Base-by-base conservation (phyloP, 1,140 invertebrate genomes). In the Dreissena polymorpha region DNA sequence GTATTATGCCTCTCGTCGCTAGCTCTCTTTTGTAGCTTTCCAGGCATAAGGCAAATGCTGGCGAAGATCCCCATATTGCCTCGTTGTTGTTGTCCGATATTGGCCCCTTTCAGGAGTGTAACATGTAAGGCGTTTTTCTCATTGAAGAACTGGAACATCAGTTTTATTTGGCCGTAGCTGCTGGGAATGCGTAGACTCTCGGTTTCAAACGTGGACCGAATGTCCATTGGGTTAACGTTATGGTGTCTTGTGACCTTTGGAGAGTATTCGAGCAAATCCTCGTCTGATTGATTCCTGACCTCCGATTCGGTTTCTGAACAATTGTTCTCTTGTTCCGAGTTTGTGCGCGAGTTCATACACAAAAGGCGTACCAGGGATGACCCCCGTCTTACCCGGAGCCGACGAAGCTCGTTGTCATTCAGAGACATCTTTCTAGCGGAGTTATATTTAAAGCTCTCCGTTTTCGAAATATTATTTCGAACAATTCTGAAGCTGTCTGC, bases 71-170 rank as follows among this genome's bases (percentile, higher is more conserved):
- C 70, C 12, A 82, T 50, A 6, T 16, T 73, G 3, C 70, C 79
- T 10, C 0, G 53, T 27, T 65, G 13, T 2, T 49, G n/a, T 23
- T 21, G 55, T 13, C 29, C 70, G 21, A 82, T 25, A 23, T 82
- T 73, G 10, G 71, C 21, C 10, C 79, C 79, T 57, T 82, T 82
- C 21, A 82, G 50, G 3, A 82, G 16, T 0, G 79, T 82, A 3
- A 82, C 29, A 1, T 68, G 67, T 10, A 82, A 39, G 39, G 71
- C 70, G 14, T 53, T 55, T n/a, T 68, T 73, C 63, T 74, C 79
- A 49, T 82, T 82, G 29, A 74, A 68, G 23, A 51, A 82, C 18
- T 82, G 79, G 25, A 82, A 82, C 79, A 82, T 74, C 6, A 82
- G n/a, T 23, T 82, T 82, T 27, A 82, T 73, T 23, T 82, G 79